A percentile compares a stretch with the other conserved stretches of the same genome.
These are phyloP conservation scores for Parnassius mnemosyne DNA, from an alignment of 2,888 invertebrate species.

Conservation along the genomic window DNA sequence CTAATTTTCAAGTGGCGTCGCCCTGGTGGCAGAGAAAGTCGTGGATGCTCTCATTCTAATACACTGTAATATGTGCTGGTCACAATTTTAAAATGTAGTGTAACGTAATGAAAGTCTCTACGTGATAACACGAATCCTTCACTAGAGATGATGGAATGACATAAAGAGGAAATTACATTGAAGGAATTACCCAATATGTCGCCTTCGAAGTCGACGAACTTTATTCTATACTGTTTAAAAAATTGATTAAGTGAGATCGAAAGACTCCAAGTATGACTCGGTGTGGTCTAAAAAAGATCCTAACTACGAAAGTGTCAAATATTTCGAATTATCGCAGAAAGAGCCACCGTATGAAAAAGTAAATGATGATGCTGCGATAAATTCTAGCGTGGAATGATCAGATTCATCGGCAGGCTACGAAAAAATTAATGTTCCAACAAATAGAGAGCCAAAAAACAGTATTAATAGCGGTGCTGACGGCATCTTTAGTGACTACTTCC, in stretches of 20 bases:
- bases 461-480: constrained; percentile 65
- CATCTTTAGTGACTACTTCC: constrained; percentile 73
- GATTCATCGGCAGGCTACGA: constrained; percentile 71
- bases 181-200: too few relatives aligned
- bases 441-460: constrained; percentile 62
- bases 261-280: constrained; percentile 79
- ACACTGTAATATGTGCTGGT: too few relatives aligned
- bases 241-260: constrained; percentile 68
- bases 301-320: constrained; percentile 91
- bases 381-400: constrained; percentile 54
- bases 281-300: constrained; percentile 83
- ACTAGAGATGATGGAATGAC: too few relatives aligned
- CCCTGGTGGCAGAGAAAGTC: too few relatives aligned
- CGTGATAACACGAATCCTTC: too few relatives aligned
- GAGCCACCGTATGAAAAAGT: constrained; percentile 86
- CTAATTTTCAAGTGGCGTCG: too few relatives aligned
- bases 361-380: constrained; percentile 52
- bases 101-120: too few relatives aligned
- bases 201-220: too few relatives aligned
- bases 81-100: too few relatives aligned
- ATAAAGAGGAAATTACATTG: too few relatives aligned
- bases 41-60: too few relatives aligned
- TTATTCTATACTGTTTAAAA: too few relatives aligned
- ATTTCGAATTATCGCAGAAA: constrained; percentile 79
- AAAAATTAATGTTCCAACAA: constrained; percentile 60